Percentiles rank a stretch among this genome's conserved stretches.
Evolutionary conservation across 2,888 invertebrate genomes (phyloP).

Genomic region (Ormyrus labotus): DNA sequence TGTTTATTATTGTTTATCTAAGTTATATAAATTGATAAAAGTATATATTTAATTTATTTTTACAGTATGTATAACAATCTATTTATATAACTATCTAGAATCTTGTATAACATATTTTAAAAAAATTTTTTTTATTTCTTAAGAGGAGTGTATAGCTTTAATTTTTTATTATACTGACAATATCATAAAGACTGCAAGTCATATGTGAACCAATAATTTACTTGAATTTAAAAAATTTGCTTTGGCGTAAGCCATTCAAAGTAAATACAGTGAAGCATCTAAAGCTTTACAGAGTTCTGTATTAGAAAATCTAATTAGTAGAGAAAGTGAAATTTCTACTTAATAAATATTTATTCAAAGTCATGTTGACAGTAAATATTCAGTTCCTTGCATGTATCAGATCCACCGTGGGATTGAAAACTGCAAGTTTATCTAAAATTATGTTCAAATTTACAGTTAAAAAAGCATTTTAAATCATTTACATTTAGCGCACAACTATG

Average conservation of each 20-base stretch:
- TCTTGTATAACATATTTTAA: too few species aligned
- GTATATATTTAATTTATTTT: too few species aligned
- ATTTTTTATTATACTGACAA: too few species aligned
- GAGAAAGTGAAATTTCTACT: constrained; percentile 86
- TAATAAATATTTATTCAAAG: constrained; percentile 83
- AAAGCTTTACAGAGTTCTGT: constrained; percentile 77
- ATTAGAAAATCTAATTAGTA: constrained; percentile 81
- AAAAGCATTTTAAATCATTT: constrained; percentile 80
- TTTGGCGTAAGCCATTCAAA: constrained; percentile 6
- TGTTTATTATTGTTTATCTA: too few species aligned
- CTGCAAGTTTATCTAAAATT: constrained; percentile 88
- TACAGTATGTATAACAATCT: too few species aligned
- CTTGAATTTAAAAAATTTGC: too few species aligned
- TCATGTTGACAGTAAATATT: constrained; percentile 82
- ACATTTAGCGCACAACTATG: constrained; percentile 92
- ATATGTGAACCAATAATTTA: too few species aligned
- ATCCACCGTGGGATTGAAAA: constrained; percentile 99
- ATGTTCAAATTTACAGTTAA: constrained; percentile 82
- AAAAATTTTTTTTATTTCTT: too few species aligned
- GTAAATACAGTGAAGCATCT: constrained; percentile 73
- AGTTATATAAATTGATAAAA: too few species aligned
- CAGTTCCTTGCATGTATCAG: constrained; percentile 94
- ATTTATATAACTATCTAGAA: too few species aligned
- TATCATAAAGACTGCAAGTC: too few species aligned
- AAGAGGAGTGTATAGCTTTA: too few species aligned